Evolutionary conservation across 2,113 vertebrate genomes (phyloP), one percentile per base, ranked within the genome.

Genomic region (Solea solea): DNA sequence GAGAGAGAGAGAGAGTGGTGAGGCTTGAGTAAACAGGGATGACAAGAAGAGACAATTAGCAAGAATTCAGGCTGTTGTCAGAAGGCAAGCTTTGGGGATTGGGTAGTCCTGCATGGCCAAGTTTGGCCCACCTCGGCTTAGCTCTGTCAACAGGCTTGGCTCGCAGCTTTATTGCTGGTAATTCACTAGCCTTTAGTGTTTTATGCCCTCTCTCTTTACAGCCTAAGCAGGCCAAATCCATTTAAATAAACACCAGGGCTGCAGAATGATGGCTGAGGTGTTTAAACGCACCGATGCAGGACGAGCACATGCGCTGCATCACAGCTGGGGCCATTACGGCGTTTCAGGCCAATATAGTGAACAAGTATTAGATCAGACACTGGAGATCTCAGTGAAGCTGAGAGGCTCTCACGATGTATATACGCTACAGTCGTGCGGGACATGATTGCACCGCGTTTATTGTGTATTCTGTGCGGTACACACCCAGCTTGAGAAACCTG

Each of bases 21-120:
- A 91, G 86, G 90, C 89, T 88, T 88, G 87, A 92, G 88, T 90
- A 92, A 91, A 89, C 87, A 88, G 87, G 78, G 72, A 83, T 84
- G 88, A 91, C 91, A 88, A 88, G 86, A 69, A 76, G 87, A 86
- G 80, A 88, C 88, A 88, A 90, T 91, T 90, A 91, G 87, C 83
- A 71, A 57, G 74, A 87, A 87, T 85, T 74, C 83, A 62, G 84
- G 46, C 76, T 76, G 55, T 78, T 86, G 85, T 89, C 63, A 9
- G n/a, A 76, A 75, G 69, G 84, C 75, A 54, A 66, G 76, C 83
- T 86, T 66, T 51, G 90, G 83, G 83, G 88, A 88, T 82, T 87
- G 77, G 77, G 63, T 72, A 12, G 81, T 70, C 84, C 82, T 73
- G 76, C 69, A 45, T 77, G 84, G 84, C 80, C 83, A 80, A 81